These are phyloP conservation scores for Oncorhynchus tshawytscha DNA, from an alignment of 2,113 vertebrate genomes.

Conservation along the genomic window DNA sequence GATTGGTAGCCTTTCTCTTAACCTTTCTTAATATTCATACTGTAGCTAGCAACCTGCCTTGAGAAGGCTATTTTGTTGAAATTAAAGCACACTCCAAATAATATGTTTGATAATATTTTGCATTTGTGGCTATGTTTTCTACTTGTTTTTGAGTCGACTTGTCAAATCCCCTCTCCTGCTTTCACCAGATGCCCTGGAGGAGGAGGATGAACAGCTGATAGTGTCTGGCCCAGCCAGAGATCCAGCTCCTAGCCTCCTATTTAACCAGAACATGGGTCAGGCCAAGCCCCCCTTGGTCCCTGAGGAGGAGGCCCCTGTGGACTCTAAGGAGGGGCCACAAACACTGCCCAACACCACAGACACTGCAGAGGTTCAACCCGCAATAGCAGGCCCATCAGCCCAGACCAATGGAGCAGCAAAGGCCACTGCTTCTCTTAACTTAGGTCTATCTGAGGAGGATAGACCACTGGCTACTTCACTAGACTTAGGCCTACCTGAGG, in stretches of 20 bases:
- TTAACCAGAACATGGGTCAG: conserved; percentile 56
- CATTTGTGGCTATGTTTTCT: neutral
- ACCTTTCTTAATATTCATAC: too few species aligned
- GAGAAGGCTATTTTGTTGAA: neutral
- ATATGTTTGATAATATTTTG: neutral
- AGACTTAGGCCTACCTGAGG: too few species aligned
- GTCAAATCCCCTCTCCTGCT: conserved; percentile 28
- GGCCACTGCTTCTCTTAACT: neutral
- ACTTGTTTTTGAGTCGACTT: neutral
- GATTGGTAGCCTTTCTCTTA: conserved; percentile 16
- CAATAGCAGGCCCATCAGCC: conserved; percentile 16
- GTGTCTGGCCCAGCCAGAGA: conserved; percentile 40
- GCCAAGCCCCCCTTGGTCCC: conserved; percentile 43
- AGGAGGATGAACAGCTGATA: conserved; percentile 69
- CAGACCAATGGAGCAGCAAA: neutral
- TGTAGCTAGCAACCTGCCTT: neutral
- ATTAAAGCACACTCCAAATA: neutral
- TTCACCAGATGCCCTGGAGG: conserved; percentile 70
- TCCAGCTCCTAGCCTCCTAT: conserved; percentile 22
- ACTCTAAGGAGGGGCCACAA: conserved; percentile 9
- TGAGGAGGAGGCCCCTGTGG: conserved; percentile 4
- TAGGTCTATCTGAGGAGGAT: neutral
- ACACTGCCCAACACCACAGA: conserved; percentile 6
- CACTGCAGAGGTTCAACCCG: neutral
- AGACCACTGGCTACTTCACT: too few species aligned